phyloP scores from a whole-genome alignment of 2,797 vertebrate species.

The Manis crassicaudata region DNA sequence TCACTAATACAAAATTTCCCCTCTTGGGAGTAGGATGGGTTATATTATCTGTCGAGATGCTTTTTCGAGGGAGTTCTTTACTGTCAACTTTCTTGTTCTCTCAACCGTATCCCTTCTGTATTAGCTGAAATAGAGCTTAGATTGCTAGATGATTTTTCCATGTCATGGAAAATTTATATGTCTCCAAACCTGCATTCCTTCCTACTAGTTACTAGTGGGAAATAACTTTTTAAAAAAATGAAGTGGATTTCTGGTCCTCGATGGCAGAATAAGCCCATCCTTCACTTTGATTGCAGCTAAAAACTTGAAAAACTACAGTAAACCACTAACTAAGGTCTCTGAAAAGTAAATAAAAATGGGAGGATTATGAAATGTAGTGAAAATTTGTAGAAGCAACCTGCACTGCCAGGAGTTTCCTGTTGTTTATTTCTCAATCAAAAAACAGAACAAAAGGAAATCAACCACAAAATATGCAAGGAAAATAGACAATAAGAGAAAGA shows the following conservation, averaged over 20 bases:
- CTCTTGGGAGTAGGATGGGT: constrained; percentile 6
- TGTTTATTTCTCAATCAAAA: background rate
- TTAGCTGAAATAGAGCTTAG: constrained; percentile 42
- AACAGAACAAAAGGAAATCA: background rate
- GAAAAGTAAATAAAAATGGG: background rate
- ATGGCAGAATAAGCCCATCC: background rate
- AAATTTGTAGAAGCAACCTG: background rate
- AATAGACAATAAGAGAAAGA: background rate
- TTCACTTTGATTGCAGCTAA: background rate
- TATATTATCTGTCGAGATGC: background rate
- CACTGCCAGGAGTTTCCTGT: background rate
- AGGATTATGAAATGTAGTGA: background rate
- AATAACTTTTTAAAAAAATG: background rate
- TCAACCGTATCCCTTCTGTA: constrained; percentile 31
- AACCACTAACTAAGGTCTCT: background rate
- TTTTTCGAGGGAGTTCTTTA: constrained; percentile 45
- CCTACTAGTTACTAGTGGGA: background rate
- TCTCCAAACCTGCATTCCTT: constrained; percentile 26
- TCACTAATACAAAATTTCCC: constrained; percentile 1
- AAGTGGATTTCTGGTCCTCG: background rate
- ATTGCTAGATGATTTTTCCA: constrained; percentile 31
- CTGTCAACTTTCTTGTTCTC: constrained; percentile 29
- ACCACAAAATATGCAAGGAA: background rate
- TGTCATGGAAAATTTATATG: constrained; percentile 56
- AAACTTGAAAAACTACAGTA: background rate